Base-by-base conservation (phyloP, 2,888 invertebrate genomes). In the Helicoverpa assulta region DNA sequence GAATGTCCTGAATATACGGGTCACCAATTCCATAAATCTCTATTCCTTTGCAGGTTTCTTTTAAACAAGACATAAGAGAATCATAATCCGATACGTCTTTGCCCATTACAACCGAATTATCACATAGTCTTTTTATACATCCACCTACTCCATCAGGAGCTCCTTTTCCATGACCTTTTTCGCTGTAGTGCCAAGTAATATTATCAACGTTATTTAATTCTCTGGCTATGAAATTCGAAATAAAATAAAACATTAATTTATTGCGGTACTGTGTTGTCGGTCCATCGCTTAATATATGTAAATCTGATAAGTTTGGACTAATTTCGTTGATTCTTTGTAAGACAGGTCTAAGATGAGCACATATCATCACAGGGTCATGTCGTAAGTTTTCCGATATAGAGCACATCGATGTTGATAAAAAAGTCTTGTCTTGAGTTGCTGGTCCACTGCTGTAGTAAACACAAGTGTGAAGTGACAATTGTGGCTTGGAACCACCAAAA, bases 331-430 rank as follows among this genome's bases (percentile, higher is more conserved):
- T 21, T 21, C 21, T 58, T 50, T 65, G 54, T 50, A 69, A 53
- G 33, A 67, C n/a, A 29, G 61, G 60, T 53, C 19, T 71, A 56
- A 83, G 54, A 66, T 81, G 78, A 12, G 55, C 76, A 52, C 82
- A 78, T 47, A 78, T 80, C 8, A 78, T 19, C 19, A 80, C 69
- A 8, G 80, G 79, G 26, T 82, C 82, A 55, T 81, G 82, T 51
- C 71, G 40, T 21, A 78, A 72, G 61, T 79, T 78, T 69, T 71
- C 67, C 5, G 78, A 73, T 21, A 80, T 55, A 12, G 81, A 71
- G 18, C 76, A 73, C 47, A 76, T 60, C 7, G 55, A 71, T 53
- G 65, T 70, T 19, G 69, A 37, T 47, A 61, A 40, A 59, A 57
- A 26, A 58, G 33, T 21, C 33, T 40, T 70, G 29, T 47, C 57